Conservation (phyloP, 2,113 vertebrate genomes). For the Trochalopteron elliotii region DNA sequence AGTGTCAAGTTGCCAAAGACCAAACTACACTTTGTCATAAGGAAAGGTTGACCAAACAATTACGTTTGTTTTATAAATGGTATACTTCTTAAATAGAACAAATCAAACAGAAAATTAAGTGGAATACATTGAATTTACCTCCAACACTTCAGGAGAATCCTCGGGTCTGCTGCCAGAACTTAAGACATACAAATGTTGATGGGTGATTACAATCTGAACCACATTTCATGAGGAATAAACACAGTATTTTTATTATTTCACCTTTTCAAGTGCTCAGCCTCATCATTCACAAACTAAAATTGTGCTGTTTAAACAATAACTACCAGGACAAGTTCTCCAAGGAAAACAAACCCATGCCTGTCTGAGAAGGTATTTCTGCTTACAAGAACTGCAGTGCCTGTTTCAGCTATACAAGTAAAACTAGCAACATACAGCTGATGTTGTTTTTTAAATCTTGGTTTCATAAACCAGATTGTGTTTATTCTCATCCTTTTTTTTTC, state of each 20-base stretch:
- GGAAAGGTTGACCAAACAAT: not conserved
- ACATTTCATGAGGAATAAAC: not conserved
- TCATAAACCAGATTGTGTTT: not conserved
- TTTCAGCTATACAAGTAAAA: not conserved
- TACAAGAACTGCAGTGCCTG: not conserved
- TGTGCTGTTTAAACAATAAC: not conserved
- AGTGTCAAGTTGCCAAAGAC: not conserved
- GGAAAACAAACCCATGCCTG: not conserved
- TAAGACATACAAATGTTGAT: rapidly evolving
- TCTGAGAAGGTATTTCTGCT: not conserved
- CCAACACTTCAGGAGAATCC: not conserved
- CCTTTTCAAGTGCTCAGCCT: not conserved
- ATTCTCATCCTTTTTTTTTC: not conserved
- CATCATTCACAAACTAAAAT: not conserved
- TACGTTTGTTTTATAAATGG: not conserved
- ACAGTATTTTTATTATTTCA: not conserved
- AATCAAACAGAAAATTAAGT: not conserved
- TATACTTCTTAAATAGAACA: not conserved
- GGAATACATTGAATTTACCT: not conserved
- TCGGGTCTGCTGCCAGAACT: not conserved
- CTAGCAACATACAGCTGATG: not conserved
- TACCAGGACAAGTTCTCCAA: not conserved
- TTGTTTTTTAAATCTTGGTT: not conserved
- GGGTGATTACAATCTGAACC: not conserved
- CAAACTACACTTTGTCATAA: not conserved